These are phyloP conservation scores for Podarcis cretensis DNA, from an alignment of 2,113 vertebrate genomes.

Conservation along the genomic window DNA sequence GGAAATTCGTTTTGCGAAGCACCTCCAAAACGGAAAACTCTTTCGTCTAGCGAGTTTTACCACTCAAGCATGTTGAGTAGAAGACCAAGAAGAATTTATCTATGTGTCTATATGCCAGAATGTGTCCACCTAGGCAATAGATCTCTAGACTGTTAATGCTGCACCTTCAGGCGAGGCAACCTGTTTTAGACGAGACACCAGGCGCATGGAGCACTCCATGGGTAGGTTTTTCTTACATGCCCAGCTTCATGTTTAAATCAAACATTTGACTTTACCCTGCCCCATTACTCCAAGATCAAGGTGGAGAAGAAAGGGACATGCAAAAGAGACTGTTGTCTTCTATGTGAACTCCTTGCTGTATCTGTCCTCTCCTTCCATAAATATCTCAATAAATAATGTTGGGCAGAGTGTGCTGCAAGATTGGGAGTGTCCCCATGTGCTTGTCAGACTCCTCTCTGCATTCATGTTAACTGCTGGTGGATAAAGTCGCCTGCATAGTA, in stretches of 20 bases:
- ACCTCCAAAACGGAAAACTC: no score
- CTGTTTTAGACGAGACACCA: neutral
- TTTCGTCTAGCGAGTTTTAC: no score
- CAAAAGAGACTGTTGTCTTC: neutral
- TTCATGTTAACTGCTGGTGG: neutral
- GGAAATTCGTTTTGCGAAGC: no score
- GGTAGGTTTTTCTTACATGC: neutral
- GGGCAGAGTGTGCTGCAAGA: neutral
- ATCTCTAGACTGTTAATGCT: neutral
- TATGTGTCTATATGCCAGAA: neutral
- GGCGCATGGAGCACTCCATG: neutral
- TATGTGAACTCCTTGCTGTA: neutral
- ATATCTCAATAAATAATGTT: neutral
- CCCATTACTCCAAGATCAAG: neutral
- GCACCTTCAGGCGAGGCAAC: neutral
- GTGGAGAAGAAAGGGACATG: neutral
- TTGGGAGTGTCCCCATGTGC: neutral
- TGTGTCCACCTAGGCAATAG: neutral
- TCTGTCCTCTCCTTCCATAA: neutral
- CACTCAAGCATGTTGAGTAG: neutral
- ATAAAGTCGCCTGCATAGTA: neutral
- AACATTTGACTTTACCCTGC: neutral
- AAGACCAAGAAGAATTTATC: neutral
- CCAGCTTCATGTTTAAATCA: neutral
- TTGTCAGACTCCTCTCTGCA: neutral